phyloP scores from a whole-genome alignment of 2,888 invertebrate genomes.

The Polydrusus tereticollis region DNA sequence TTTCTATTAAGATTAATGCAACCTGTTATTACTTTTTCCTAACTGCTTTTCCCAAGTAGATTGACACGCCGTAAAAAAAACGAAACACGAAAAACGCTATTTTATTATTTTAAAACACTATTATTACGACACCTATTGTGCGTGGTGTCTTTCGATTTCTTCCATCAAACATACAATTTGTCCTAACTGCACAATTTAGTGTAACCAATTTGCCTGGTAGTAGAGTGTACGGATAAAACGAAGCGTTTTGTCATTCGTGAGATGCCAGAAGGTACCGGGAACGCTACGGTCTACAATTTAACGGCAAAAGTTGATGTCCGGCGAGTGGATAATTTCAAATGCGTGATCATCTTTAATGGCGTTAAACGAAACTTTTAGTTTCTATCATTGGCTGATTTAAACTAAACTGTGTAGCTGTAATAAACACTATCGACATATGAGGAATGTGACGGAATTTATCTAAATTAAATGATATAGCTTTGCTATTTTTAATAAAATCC shows the following conservation, averaged over 20 bases:
- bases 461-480: too few relatives aligned
- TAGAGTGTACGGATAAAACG: slow-evolving; percentile 2
- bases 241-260: slow-evolving; percentile 31
- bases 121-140: slow-evolving; percentile 26
- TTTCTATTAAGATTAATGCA: not conserved
- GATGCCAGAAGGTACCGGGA: slow-evolving; percentile 29
- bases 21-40: not conserved
- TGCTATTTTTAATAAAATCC: too few relatives aligned
- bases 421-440: not conserved
- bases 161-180: slow-evolving; percentile 28
- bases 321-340: not conserved
- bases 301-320: slow-evolving; percentile 9
- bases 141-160: slow-evolving; percentile 31
- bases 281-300: slow-evolving; percentile 27
- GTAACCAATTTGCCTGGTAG: slow-evolving; percentile 31
- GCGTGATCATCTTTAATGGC: slow-evolving; percentile 4
- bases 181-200: slow-evolving; percentile 18
- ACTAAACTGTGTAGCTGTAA: not conserved
- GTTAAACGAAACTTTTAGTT: slow-evolving; percentile 6
- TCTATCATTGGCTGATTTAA: not conserved
- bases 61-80: not conserved
- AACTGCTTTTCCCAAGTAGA: not conserved
- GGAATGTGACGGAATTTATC: too few relatives aligned
- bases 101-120: slow-evolving; percentile 20
- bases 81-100: not conserved